A percentile compares a stretch with the other conserved stretches of the same genome.
phyloP scores from a whole-genome alignment of 2,797 vertebrate genomes.

The Urosaurus nigricauda region DNA sequence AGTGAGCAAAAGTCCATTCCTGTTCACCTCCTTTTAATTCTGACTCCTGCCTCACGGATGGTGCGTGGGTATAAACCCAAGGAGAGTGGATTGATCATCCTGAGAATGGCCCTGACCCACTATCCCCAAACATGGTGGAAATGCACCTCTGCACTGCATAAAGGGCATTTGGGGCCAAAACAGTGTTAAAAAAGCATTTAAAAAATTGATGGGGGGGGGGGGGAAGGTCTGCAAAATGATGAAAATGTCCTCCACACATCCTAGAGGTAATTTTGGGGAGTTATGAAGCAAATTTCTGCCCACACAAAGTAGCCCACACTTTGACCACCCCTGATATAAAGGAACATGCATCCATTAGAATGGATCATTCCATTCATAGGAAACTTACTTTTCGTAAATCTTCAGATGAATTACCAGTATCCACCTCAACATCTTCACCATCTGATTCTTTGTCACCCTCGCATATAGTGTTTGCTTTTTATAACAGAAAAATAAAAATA shows the following conservation, averaged over 20 bases:
- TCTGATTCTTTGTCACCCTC: conserved; percentile 97
- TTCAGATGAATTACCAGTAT: conserved; percentile 89
- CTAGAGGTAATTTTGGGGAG: background rate
- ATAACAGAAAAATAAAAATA: conserved; percentile 59
- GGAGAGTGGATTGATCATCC: no score
- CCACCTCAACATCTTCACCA: conserved; percentile 88
- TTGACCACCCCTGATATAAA: background rate
- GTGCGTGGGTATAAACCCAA: no score
- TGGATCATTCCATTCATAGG: background rate
- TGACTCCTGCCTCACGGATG: no score
- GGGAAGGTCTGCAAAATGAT: background rate
- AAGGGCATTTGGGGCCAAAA: background rate
- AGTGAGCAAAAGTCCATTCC: no score
- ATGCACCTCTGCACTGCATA: background rate
- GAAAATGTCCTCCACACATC: no score
- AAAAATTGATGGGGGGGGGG: no score
- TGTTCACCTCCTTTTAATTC: no score
- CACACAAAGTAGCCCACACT: no score
- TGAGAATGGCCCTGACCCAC: no score
- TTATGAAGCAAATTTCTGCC: background rate
- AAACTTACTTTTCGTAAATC: conserved; percentile 91
- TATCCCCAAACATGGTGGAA: no score
- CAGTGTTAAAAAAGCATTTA: no score
- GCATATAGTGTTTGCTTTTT: conserved; percentile 90
- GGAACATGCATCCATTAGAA: background rate